A percentile compares a stretch with the other conserved stretches of the same genome.
These are phyloP conservation scores for Dasypus novemcinctus DNA, from an alignment of 2,113 vertebrate species.

Conservation along the genomic window DNA sequence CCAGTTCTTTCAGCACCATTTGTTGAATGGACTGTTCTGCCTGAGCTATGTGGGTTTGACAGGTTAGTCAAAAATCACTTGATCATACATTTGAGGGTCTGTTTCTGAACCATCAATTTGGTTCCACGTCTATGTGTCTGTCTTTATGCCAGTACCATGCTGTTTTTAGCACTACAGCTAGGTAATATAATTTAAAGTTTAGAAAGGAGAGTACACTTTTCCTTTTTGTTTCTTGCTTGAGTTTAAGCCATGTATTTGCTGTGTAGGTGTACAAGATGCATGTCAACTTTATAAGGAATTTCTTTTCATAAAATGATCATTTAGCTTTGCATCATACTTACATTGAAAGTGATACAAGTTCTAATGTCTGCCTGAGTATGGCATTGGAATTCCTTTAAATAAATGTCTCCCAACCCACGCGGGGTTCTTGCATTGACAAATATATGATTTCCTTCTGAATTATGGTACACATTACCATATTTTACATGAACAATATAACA, in stretches of 20 bases:
- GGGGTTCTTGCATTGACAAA: neutral
- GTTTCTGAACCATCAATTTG: no score
- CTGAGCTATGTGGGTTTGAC: no score
- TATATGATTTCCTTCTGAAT: neutral
- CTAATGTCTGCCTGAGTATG: neutral
- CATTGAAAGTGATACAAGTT: neutral
- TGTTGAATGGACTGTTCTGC: no score
- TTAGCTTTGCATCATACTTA: neutral
- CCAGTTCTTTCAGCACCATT: no score
- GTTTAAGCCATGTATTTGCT: neutral
- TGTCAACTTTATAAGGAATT: neutral
- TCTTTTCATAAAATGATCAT: neutral
- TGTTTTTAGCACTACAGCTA: no score
- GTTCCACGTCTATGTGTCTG: no score
- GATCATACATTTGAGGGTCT: no score
- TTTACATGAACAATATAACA: neutral
- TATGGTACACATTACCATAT: neutral
- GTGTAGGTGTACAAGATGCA: neutral
- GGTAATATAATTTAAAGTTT: no score
- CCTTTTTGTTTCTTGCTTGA: no score
- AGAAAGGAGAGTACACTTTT: no score
- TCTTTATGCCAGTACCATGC: no score
- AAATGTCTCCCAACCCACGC: neutral
- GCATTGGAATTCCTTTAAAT: neutral
- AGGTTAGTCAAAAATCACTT: no score